These are phyloP conservation scores for Rhipidura dahli DNA, from an alignment of 2,113 vertebrate species.

Conservation along the genomic window DNA sequence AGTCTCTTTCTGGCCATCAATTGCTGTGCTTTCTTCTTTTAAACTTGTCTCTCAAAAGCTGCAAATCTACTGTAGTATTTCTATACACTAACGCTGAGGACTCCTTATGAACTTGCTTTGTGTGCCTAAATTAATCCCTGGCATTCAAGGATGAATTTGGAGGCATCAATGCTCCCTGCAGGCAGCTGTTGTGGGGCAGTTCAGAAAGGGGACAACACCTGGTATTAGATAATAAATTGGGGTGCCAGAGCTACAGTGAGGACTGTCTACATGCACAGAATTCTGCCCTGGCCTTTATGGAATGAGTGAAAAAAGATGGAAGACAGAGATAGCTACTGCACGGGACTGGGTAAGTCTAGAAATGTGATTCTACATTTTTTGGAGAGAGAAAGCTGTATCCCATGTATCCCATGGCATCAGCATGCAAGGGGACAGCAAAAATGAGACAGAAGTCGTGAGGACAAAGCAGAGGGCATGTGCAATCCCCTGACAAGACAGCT, in stretches of 20 bases:
- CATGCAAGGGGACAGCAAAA: not conserved
- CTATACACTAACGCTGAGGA: not conserved
- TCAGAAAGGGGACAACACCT: not conserved
- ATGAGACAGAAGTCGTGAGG: not conserved
- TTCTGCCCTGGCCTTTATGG: not conserved
- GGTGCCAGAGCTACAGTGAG: not conserved
- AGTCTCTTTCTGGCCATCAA: not conserved
- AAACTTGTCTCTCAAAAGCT: not conserved
- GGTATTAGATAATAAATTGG: not conserved
- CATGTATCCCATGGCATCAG: not conserved
- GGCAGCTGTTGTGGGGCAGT: not conserved
- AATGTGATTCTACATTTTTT: not conserved
- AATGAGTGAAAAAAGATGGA: not conserved
- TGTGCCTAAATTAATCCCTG: not conserved
- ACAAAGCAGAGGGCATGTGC: not conserved
- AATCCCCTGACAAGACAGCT: not conserved
- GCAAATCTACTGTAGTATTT: not conserved
- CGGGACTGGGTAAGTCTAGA: not conserved
- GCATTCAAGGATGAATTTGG: not conserved
- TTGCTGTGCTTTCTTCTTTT: not conserved
- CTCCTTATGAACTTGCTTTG: not conserved
- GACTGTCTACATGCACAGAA: not conserved
- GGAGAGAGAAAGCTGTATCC: not conserved
- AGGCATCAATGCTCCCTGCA: not conserved
- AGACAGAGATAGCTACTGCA: not conserved